Conservation (phyloP, 1,140 invertebrate species). For the Drosophila obscura region DNA sequence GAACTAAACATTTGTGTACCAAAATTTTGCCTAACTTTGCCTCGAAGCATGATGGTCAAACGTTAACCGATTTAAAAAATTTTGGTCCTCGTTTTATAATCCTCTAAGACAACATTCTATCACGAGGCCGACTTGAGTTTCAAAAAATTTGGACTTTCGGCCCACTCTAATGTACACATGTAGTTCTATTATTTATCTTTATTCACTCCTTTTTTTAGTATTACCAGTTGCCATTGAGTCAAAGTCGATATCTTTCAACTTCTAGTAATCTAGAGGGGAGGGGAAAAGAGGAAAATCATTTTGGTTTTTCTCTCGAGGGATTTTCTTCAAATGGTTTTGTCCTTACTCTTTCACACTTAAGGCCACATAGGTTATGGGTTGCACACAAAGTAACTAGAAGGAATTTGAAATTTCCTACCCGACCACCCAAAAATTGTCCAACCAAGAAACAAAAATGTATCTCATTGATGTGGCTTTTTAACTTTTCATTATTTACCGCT, state of each 20-base stretch:
- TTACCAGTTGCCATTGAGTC: neutral
- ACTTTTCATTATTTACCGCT: slow-evolving; percentile 84
- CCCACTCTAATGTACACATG: too few species aligned
- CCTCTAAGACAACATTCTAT: too few species aligned
- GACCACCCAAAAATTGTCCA: too few species aligned
- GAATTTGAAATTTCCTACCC: slow-evolving; percentile 16
- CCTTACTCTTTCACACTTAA: slow-evolving; percentile 15
- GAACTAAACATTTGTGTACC: too few species aligned
- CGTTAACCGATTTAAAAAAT: too few species aligned
- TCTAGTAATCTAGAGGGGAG: slow-evolving; percentile 18
- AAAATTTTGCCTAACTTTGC: too few species aligned
- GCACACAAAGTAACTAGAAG: slow-evolving; percentile 11
- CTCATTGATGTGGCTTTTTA: slow-evolving; percentile 84
- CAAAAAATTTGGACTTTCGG: too few species aligned
- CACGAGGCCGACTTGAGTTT: too few species aligned
- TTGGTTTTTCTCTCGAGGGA: neutral
- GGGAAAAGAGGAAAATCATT: slow-evolving; percentile 1
- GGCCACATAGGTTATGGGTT: neutral
- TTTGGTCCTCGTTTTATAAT: too few species aligned
- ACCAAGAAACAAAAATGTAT: slow-evolving; percentile 70
- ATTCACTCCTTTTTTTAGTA: too few species aligned
- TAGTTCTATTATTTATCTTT: too few species aligned
- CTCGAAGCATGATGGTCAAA: too few species aligned
- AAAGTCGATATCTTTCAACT: slow-evolving; percentile 46
- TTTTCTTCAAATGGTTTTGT: slow-evolving; percentile 28